phyloP scores from a whole-genome alignment of 2,888 invertebrate species.

The Halocaridina rubra region DNA sequence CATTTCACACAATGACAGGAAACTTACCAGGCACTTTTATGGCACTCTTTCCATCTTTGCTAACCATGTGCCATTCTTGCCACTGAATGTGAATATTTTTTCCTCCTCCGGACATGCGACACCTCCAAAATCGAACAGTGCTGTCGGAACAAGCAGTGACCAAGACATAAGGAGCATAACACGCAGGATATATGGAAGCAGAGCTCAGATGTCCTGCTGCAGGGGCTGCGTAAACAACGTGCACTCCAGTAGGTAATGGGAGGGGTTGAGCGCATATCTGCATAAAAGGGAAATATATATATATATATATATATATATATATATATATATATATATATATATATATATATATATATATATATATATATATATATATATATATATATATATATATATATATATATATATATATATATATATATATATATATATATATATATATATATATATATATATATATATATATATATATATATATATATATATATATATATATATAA shows the following conservation, averaged over 20 bases:
- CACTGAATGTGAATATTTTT: slow-evolving; percentile 76
- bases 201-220: slow-evolving; percentile 97
- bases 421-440: too few species aligned
- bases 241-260: slow-evolving; percentile 88
- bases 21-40: slow-evolving; percentile 79
- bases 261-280: slow-evolving; percentile 86
- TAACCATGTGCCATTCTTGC: slow-evolving; percentile 91
- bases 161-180: slow-evolving; percentile 95
- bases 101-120: slow-evolving; percentile 73
- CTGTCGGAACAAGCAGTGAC: slow-evolving; percentile 97
- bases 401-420: too few species aligned
- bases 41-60: slow-evolving; percentile 76
- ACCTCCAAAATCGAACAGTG: slow-evolving; percentile 87
- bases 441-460: too few species aligned
- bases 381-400: too few species aligned
- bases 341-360: too few species aligned
- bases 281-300: background rate
- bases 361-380: too few species aligned
- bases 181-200: slow-evolving; percentile 98
- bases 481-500: too few species aligned
- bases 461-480: too few species aligned
- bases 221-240: slow-evolving; percentile 92
- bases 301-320: too few species aligned
- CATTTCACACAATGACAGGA: background rate
- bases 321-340: too few species aligned